Conservation (phyloP, 2,113 vertebrate species). For the Elephantulus edwardii region DNA sequence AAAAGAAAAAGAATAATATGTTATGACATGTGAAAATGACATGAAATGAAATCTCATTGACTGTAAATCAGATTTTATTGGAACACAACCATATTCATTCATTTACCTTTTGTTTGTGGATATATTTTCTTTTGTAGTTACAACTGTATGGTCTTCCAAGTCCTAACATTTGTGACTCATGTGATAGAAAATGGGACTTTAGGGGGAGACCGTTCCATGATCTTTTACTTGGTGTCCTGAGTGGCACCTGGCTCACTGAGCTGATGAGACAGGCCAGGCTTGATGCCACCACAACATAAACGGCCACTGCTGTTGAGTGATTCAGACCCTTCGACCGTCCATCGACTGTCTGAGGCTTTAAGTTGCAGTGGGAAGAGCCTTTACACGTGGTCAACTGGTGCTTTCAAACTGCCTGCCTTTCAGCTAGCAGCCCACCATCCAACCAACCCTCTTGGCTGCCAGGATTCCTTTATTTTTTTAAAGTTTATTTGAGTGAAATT, state of each 20-base stretch:
- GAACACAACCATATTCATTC: background rate
- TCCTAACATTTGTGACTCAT: background rate
- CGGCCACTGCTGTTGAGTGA: too few species aligned
- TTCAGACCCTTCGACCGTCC: too few species aligned
- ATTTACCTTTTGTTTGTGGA: background rate
- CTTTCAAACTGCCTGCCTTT: too few species aligned
- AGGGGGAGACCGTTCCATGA: background rate
- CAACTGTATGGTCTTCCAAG: background rate
- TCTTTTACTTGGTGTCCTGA: conserved; percentile 23
- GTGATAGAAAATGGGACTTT: background rate
- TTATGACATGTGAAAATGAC: background rate
- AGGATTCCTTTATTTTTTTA: too few species aligned
- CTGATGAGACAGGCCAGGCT: background rate
- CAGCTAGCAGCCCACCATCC: too few species aligned
- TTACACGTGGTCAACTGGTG: too few species aligned
- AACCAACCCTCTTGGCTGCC: too few species aligned
- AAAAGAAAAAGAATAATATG: background rate
- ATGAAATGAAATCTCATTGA: conserved; percentile 6
- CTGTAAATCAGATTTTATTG: conserved; percentile 22
- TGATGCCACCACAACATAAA: too few species aligned
- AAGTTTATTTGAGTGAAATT: too few species aligned
- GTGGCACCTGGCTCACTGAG: background rate
- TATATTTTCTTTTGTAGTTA: background rate
- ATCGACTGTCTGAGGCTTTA: too few species aligned
- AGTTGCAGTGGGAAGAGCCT: too few species aligned